Evolutionary conservation across 1,140 invertebrate species (phyloP), one percentile per base, ranked within the genome.

Genomic region (Patella vulgata): DNA sequence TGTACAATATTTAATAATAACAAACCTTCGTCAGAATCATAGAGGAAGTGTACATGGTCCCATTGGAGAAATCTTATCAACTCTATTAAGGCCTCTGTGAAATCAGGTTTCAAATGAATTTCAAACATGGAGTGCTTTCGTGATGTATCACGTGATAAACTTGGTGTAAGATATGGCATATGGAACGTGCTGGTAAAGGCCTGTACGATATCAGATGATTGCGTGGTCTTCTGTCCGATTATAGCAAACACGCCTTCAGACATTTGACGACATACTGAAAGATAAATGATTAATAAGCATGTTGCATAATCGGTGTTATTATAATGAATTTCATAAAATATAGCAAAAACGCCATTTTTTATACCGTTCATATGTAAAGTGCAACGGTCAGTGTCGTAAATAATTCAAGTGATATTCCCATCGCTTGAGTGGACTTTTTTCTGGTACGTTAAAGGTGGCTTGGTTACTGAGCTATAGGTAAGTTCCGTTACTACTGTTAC

Each of bases 171-270:
- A 80, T 96, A 97, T 19, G 95, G 95, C 91, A 97, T 94, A 82
- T 96, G 93, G 83, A 97, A 98, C 4, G 94, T 96, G 82, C 96
- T 95, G 71, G 92, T 92, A 85, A 96, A 96, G 0, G 94, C 96
- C 78, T 96, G 93, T 36, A 97, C 88, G 19, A 94, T 96, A 85
- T 96, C 92, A 78, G 96, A 95, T 1, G 94, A 95, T 73, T 95
- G 92, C 11, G 93, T 91, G 65, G 91, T 91, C 19, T 96, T 94
- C 8, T 93, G 92, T 0, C 94, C 95, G 71, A 97, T 84, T 89
- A 98, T 92, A 0, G 93, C 91, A 76, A 92, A 93, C 52, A 97
- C 93, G 12, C 94, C 94, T 68, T 92, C 88, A 19, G 90, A 90
- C 86, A 97, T 94, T 82, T 96, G 93, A 81, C 89, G 90, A 83